These are phyloP conservation scores for Anolis apletophallus DNA, from an alignment of 2,797 vertebrate genomes.

Conservation along the genomic window DNA sequence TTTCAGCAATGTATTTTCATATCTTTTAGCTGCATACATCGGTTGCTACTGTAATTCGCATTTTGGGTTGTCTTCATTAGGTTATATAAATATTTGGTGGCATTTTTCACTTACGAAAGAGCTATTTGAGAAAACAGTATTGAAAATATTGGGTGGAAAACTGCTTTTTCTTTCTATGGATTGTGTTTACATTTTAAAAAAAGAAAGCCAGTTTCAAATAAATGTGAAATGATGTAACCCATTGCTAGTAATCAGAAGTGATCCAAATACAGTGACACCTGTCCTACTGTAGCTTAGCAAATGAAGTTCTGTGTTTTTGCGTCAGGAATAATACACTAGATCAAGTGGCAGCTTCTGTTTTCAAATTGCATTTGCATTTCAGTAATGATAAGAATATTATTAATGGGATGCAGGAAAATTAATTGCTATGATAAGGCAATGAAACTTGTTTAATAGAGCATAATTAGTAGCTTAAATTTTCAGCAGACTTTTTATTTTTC, in stretches of 20 bases:
- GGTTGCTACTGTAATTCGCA: neutral
- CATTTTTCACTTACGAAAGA: neutral
- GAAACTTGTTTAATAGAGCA: slow-evolving; percentile 52
- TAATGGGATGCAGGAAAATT: slow-evolving; percentile 62
- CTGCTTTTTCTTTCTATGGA: neutral
- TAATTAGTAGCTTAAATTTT: slow-evolving; percentile 49
- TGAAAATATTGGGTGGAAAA: neutral
- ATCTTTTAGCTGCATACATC: neutral
- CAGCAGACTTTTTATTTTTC: slow-evolving; percentile 35
- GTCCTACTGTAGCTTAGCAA: slow-evolving; percentile 1
- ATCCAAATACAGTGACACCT: neutral
- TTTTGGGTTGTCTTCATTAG: neutral
- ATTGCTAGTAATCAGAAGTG: neutral
- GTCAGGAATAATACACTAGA: slow-evolving; percentile 50
- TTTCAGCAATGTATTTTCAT: neutral
- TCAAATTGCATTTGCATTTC: slow-evolving; percentile 59
- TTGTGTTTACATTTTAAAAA: neutral
- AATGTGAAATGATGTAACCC: neutral
- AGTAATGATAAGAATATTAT: slow-evolving; percentile 58
- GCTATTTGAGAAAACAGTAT: neutral
- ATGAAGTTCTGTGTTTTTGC: slow-evolving; percentile 43
- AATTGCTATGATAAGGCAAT: slow-evolving; percentile 62
- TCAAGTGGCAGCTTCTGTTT: slow-evolving; percentile 50
- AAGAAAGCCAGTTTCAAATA: neutral
- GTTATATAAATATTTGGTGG: neutral